Conservation (phyloP, 2,888 invertebrate genomes). For the Phragmatobia fuliginosa region DNA sequence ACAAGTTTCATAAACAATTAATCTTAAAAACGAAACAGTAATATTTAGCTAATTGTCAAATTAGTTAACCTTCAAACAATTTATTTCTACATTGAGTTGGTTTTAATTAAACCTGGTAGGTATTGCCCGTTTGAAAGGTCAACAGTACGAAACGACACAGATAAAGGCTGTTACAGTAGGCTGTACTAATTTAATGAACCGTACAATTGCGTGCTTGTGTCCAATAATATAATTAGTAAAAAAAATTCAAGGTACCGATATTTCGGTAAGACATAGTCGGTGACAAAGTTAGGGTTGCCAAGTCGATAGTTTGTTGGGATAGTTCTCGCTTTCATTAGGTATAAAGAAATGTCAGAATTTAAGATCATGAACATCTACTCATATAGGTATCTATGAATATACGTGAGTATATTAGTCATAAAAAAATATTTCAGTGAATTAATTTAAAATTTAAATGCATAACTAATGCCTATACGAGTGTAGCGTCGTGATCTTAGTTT, state of each 20-base stretch:
- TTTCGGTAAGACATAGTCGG: constrained; percentile 31
- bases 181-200: constrained; percentile 45
- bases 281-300: constrained; percentile 20
- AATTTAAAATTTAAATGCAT: too few species aligned
- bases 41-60: background rate
- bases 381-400: too few species aligned
- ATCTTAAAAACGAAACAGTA: background rate
- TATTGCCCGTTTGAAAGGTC: constrained; percentile 15
- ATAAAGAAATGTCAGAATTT: too few species aligned
- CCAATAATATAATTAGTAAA: constrained; percentile 52
- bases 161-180: constrained; percentile 28
- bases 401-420: too few species aligned
- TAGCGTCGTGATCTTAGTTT: too few species aligned
- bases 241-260: constrained; percentile 33
- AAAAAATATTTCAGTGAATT: too few species aligned
- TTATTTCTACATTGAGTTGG: constrained; percentile 13
- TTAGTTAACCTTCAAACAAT: background rate
- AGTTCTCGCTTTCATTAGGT: background rate
- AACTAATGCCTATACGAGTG: too few species aligned
- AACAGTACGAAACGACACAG: constrained; percentile 17
- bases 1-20: background rate
- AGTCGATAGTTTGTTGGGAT: background rate
- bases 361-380: too few species aligned
- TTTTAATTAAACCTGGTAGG: constrained; percentile 16
- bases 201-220: constrained; percentile 45